phyloP scores from a whole-genome alignment of 2,797 vertebrate species.

The Acanthornis magna region DNA sequence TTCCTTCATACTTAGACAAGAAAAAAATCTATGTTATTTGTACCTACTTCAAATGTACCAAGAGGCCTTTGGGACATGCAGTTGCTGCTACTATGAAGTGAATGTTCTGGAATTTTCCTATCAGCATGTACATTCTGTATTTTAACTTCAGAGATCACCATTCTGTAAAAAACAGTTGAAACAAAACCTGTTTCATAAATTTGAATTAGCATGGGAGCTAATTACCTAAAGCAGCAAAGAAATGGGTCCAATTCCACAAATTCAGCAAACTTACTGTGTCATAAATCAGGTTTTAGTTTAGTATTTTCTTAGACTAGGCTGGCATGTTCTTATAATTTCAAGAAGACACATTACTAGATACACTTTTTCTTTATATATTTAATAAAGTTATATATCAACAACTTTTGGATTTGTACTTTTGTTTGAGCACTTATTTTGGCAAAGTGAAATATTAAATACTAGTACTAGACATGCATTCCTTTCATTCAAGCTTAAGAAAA shows the following conservation, averaged over 20 bases:
- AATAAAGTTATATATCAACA: constrained; percentile 60
- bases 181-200: not conserved
- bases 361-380: constrained; percentile 51
- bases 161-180: not conserved
- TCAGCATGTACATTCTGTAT: not conserved
- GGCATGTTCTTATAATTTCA: not conserved
- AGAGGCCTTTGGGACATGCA: not conserved
- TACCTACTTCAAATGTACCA: not conserved
- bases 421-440: constrained; percentile 49
- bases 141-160: not conserved
- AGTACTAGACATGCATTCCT: constrained; percentile 61
- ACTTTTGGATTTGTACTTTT: constrained; percentile 41
- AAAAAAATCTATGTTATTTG: not conserved
- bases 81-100: not conserved
- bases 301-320: not conserved
- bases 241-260: not conserved
- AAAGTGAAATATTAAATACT: constrained; percentile 65
- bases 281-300: not conserved
- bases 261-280: not conserved
- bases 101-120: not conserved
- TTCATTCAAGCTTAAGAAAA: constrained; percentile 67
- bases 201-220: not conserved
- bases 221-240: not conserved
- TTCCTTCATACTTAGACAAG: not conserved
- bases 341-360: constrained; percentile 33